Evolutionary conservation across 2,797 vertebrate genomes (phyloP).

Genomic region (Crocodylus rhombifer): DNA sequence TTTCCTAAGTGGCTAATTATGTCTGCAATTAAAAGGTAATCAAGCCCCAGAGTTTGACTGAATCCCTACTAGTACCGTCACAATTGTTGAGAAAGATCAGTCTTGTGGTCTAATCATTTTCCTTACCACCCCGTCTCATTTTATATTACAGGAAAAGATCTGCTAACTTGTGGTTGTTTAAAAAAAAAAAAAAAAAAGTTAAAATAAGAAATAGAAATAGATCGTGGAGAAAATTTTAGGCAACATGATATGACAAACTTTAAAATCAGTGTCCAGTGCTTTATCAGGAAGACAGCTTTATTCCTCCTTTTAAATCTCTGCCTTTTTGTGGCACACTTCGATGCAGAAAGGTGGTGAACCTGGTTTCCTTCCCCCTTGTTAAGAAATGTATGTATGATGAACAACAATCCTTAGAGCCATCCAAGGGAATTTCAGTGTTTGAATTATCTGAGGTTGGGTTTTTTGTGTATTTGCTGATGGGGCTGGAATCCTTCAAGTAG

Average conservation of each 20-base stretch:
- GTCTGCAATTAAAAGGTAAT: conserved; percentile 38
- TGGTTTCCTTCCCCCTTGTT: conserved; percentile 23
- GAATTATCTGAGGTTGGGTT: conserved; percentile 33
- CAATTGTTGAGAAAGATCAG: conserved; percentile 35
- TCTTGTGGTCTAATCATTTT: not conserved
- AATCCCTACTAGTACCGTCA: not conserved
- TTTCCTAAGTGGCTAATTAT: conserved; percentile 13
- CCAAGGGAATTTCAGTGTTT: conserved; percentile 33
- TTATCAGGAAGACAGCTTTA: conserved; percentile 13
- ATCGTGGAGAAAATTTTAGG: not conserved
- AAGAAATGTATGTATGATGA: not conserved
- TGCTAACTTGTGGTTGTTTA: not conserved
- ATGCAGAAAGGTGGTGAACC: rapidly evolving
- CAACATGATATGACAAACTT: not conserved
- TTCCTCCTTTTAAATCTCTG: not conserved
- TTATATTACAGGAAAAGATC: not conserved
- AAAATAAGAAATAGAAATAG: not conserved
- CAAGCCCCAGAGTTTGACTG: not conserved
- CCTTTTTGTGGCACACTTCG: not conserved
- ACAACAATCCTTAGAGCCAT: conserved; percentile 14
- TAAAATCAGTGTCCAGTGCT: not conserved
- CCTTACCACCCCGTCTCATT: not conserved
- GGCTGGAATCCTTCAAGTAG: conserved; percentile 48
- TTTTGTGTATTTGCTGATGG: conserved; percentile 53
- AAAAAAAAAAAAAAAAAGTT: not conserved